phyloP scores from a whole-genome alignment of 2,888 invertebrate species.

The Macrophya annulata region DNA sequence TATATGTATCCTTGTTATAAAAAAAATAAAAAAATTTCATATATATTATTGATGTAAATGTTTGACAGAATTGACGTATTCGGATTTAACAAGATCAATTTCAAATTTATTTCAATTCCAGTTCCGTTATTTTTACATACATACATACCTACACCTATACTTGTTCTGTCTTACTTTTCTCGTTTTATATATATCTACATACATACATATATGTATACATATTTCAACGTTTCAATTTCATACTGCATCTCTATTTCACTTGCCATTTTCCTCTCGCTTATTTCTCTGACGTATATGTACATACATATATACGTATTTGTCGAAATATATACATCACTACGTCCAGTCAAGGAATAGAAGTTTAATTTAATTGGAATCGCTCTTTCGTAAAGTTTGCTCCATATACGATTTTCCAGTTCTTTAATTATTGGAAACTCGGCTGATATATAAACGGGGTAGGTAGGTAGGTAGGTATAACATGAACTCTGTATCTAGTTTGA shows the following conservation, averaged over 20 bases:
- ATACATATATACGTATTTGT: background rate
- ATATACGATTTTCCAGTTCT: constrained; percentile 42
- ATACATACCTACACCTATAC: background rate
- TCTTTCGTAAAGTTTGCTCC: constrained; percentile 42
- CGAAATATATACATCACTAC: constrained; percentile 17
- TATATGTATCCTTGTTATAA: too few relatives aligned
- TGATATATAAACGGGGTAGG: background rate
- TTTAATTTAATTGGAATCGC: constrained; percentile 44
- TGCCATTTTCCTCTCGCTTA: background rate
- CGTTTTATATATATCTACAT: too few relatives aligned
- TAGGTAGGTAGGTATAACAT: background rate
- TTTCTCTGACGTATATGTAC: background rate
- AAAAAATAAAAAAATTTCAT: background rate
- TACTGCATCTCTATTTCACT: background rate
- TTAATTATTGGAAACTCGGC: constrained; percentile 43
- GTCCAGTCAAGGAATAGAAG: constrained; percentile 37
- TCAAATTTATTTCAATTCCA: background rate
- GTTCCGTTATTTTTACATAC: background rate
- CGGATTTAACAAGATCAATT: background rate
- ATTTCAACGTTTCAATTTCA: constrained; percentile 38
- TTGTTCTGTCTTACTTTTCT: constrained; percentile 7
- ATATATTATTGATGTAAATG: background rate
- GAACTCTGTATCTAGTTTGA: background rate
- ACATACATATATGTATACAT: too few relatives aligned
- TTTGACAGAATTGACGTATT: background rate